phyloP scores from a whole-genome alignment of 37 sponge, comb jelly and placozoan species.

The Agelas oroides region DNA sequence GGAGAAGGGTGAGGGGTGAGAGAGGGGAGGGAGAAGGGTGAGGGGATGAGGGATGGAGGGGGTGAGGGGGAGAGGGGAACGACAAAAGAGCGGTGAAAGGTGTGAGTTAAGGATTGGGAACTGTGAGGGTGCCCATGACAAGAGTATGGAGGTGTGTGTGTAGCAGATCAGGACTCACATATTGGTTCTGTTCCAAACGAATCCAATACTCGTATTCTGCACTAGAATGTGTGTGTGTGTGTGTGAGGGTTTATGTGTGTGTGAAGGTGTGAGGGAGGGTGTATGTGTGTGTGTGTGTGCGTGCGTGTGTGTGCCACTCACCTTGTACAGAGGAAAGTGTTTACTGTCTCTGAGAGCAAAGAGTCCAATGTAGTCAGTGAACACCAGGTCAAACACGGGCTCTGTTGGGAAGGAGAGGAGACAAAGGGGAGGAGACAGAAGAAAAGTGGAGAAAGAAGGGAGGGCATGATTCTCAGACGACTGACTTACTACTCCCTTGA shows the following conservation, averaged over 20 bases:
- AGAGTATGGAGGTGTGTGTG: too few relatives aligned
- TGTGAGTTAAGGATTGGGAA: too few relatives aligned
- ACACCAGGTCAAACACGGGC: constrained; percentile 65
- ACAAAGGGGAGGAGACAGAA: neutral
- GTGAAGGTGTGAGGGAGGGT: neutral
- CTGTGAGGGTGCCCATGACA: too few relatives aligned
- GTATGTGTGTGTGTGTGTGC: neutral
- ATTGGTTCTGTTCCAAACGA: constrained; percentile 80
- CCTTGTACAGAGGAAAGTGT: constrained; percentile 67
- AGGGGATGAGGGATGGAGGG: too few relatives aligned
- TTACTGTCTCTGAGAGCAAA: constrained; percentile 44
- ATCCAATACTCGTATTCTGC: constrained; percentile 71
- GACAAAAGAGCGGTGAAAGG: too few relatives aligned
- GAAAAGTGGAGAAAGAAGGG: neutral
- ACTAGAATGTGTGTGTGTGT: constrained; percentile 16
- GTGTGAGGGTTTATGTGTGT: neutral
- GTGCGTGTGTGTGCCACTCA: neutral
- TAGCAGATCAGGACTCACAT: constrained; percentile 29
- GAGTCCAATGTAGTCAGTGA: constrained; percentile 84
- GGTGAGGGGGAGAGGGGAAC: too few relatives aligned
- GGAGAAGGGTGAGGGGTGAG: neutral
- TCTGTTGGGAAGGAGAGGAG: constrained; percentile 19
- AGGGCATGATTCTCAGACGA: too few relatives aligned
- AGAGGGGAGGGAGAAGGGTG: neutral
- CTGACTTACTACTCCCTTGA: too few relatives aligned